A percentile compares a stretch with the other conserved stretches of the same genome.
These are phyloP conservation scores for Eucera pruinosa DNA, from an alignment of 2,888 invertebrate genomes.

Conservation along the genomic window DNA sequence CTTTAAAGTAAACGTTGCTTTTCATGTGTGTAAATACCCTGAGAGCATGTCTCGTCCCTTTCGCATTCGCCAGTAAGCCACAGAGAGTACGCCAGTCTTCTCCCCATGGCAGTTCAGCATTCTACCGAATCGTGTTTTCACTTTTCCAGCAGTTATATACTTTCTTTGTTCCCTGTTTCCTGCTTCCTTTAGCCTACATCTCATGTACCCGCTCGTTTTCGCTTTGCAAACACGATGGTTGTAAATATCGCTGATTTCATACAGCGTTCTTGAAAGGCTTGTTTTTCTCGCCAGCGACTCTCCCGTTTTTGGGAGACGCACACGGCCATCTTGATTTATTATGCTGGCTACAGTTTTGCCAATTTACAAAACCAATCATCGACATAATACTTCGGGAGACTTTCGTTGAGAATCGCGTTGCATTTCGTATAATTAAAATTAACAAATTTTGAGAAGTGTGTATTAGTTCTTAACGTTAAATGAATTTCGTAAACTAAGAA, in stretches of 20 bases:
- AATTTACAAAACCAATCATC: slow-evolving; percentile 7
- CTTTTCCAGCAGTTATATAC: slow-evolving; percentile 29
- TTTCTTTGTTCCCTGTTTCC: slow-evolving; percentile 37
- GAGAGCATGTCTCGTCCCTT: slow-evolving; percentile 55
- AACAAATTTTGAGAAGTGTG: background rate
- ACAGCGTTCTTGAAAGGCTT: background rate
- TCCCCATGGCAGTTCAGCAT: slow-evolving; percentile 20
- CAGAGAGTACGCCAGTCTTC: slow-evolving; percentile 32
- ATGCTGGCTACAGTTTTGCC: background rate
- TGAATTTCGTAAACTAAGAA: no score
- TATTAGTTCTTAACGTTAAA: no score
- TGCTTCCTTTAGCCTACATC: background rate
- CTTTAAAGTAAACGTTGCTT: slow-evolving; percentile 67
- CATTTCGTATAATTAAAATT: background rate
- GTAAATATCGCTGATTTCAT: background rate
- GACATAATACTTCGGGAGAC: no score
- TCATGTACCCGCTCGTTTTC: background rate
- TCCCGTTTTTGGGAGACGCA: slow-evolving; percentile 1
- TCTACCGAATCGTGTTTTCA: slow-evolving; percentile 43
- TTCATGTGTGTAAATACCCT: slow-evolving; percentile 63
- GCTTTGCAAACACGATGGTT: background rate
- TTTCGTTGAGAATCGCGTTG: background rate
- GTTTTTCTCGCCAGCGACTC: background rate
- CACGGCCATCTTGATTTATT: slow-evolving; percentile 41
- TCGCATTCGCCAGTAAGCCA: slow-evolving; percentile 49